Evolutionary conservation across 2,113 vertebrate genomes (phyloP).

Genomic region (Phasianus colchicus): DNA sequence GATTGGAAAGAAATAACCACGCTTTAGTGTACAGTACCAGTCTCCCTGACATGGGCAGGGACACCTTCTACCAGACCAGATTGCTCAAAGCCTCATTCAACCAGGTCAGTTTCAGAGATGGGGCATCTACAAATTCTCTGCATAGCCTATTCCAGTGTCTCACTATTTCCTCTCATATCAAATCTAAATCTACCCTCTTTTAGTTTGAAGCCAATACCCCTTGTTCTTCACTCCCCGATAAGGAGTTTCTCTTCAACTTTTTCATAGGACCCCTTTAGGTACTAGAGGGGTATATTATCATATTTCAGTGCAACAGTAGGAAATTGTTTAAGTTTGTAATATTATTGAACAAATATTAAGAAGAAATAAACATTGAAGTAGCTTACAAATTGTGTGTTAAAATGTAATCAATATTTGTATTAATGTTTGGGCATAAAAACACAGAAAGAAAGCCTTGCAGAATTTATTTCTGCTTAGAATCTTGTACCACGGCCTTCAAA

Average conservation of each 20-base stretch:
- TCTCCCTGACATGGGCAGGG: neutral
- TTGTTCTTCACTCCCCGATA: neutral
- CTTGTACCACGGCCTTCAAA: conserved; percentile 57
- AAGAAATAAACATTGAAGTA: conserved; percentile 43
- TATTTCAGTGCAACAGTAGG: neutral
- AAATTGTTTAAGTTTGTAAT: conserved; percentile 14
- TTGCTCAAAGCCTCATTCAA: neutral
- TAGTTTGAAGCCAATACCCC: neutral
- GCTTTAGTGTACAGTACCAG: neutral
- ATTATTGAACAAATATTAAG: conserved; percentile 57
- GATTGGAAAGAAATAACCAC: neutral
- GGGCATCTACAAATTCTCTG: neutral
- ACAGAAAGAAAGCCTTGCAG: conserved; percentile 30
- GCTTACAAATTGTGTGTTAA: conserved; percentile 68
- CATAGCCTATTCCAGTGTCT: neutral
- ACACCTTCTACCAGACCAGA: neutral
- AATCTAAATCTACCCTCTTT: neutral
- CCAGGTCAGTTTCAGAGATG: neutral
- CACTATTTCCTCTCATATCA: neutral
- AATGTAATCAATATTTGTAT: conserved; percentile 74
- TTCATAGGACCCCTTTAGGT: neutral
- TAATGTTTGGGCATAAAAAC: conserved; percentile 62
- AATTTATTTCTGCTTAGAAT: conserved; percentile 66
- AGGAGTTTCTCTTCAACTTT: neutral
- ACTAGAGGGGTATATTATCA: neutral